Conservation (phyloP, 2,888 invertebrate genomes). For the Emmelina monodactyla region DNA sequence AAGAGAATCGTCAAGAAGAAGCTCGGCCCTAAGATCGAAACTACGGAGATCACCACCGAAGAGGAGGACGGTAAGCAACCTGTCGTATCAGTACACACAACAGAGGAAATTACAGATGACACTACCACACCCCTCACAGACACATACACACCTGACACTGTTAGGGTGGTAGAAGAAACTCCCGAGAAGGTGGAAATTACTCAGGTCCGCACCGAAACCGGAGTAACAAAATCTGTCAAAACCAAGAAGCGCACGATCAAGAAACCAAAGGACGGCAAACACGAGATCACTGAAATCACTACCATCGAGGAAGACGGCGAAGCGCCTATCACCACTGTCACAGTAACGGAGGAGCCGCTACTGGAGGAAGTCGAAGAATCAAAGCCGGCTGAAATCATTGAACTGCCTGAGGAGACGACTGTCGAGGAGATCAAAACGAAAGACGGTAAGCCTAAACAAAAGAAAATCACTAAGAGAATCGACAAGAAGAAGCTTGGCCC, state of each 20-base stretch:
- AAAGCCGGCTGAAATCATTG: slow-evolving; percentile 19
- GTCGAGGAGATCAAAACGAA: slow-evolving; percentile 6
- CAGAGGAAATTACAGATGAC: not conserved
- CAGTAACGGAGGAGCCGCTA: slow-evolving; percentile 15
- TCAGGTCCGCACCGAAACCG: slow-evolving; percentile 32
- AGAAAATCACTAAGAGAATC: not conserved
- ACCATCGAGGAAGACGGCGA: slow-evolving; percentile 19
- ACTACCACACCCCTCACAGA: not conserved
- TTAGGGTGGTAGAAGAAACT: slow-evolving; percentile 10
- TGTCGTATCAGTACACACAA: not conserved
- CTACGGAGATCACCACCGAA: not conserved
- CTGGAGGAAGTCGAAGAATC: slow-evolving; percentile 14
- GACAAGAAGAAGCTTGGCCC: slow-evolving; percentile 16
- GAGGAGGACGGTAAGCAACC: not conserved
- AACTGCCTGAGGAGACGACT: slow-evolving; percentile 29
- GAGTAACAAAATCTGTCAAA: slow-evolving; percentile 3
- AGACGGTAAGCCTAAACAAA: slow-evolving; percentile 5
- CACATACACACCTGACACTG: not conserved
- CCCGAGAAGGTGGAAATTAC: slow-evolving; percentile 22
- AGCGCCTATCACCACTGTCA: slow-evolving; percentile 21
- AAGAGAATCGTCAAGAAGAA: not conserved
- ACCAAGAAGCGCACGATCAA: not conserved
- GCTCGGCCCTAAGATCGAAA: not conserved
- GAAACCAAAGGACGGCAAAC: no score
- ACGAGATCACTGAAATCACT: not conserved